Evolutionary conservation across 2,113 vertebrate species (phyloP), one percentile per base, ranked within the genome.

Genomic region (Poecile atricapillus): DNA sequence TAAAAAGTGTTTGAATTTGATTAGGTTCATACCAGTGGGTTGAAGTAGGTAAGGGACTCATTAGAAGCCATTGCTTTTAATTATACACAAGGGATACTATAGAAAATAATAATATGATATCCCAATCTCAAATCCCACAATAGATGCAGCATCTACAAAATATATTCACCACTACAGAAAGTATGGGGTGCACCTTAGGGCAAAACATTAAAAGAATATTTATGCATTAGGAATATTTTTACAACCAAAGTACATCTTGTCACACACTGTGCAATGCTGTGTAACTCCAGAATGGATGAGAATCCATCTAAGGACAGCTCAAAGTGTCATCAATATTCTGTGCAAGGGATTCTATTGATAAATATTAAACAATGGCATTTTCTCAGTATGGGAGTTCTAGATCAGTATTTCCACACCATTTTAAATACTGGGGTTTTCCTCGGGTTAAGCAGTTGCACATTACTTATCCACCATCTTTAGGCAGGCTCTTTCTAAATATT

Each of bases 401-500:
- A 88, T 78, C 73, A 60, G 27, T 85, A 75, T 86, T 95, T 96
- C 39, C 50, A 80, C 70, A 94, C 63, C 30, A 75, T 55, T 94
- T 95, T 74, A 90, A 86, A 93, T 83, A 73, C 84, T 78, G 30
- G 16, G 15, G 46, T 84, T 93, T 94, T 79, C 60, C 35, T 89
- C 33, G 10, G 1, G 11, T 85, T 89, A 96, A 94, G 67, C 68
- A 78, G 70, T 60, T 84, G 71, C 43, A 85, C 91, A 94, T 92
- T 95, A 95, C 89, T 92, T 94, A 89, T 69, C 89, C 47, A 76
- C 68, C 79, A 94, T 82, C 80, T 85, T 79, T 69, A 94, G 69
- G 41, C 77, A 97, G 70, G 20, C 35, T 63, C 62, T 83, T 90
- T 65, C 87, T 95, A 94, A 97, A 91, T 96, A 94, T 93, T 97